Base-by-base conservation (phyloP, 53 echinoderm and acorn worm genomes). In the Stichopus horrens region DNA sequence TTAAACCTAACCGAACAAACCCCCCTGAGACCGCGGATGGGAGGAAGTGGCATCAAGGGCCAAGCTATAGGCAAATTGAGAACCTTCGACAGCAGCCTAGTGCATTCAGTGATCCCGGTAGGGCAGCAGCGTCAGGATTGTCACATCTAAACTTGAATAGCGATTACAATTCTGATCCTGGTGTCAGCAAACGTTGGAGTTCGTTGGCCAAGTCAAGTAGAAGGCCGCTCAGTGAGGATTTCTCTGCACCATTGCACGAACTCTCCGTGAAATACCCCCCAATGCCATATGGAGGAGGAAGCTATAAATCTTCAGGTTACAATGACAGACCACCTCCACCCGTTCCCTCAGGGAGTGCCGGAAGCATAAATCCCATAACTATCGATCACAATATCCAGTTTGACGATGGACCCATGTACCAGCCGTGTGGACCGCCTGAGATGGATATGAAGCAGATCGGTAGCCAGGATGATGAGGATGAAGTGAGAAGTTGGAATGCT, bases 351-450 rank as follows among this genome's bases (percentile, higher is more conserved):
- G 58, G 57, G 9, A 51, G 54, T 16, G 23, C 16, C 16, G 52
- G 54, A 52, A 21, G 55, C 58, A 55, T n/a, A 11, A 55, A 21
- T 4, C 57, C 83, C 10, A 58, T 56, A 18, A 82, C 83, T 11
- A 82, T 82, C 56, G 83, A 82, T 58, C 83, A 82, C 57, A 82
- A 82, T 58, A 55, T 82, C 55, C 83, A 57, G 55, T 82, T 82
- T 22, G 83, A 82, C 21, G 83, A 82, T 19, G 83, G 83, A 59
- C 63, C 20, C 14, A 83, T 23, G 5, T 83, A 54, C 37, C 85
- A 85, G 52, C 66, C 85, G 7, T 21, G 85, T 6, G 85, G 85
- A 20, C 85, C 85, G 5, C 85, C 85, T 6, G 85, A 85, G 85
- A 54, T 20, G 11, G 77, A 76, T 52, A 37, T 59, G 18, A 65